phyloP scores from a whole-genome alignment of 2,888 invertebrate species.

The Aphidoletes aphidimyza region DNA sequence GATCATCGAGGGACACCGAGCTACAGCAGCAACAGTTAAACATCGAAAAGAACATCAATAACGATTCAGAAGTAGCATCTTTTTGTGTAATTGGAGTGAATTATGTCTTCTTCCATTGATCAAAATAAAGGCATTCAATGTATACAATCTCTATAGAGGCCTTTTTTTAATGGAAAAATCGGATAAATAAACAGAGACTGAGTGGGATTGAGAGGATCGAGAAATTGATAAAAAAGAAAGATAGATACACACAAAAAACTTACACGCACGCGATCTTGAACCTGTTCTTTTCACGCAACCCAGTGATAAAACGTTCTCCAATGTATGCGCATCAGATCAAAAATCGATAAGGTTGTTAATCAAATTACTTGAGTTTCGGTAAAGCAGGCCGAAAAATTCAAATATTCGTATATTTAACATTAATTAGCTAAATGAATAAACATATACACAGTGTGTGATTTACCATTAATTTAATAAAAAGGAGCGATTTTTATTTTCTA shows the following conservation, averaged over 20 bases:
- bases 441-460: no score
- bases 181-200: not conserved
- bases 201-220: not conserved
- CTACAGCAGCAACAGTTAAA: not conserved
- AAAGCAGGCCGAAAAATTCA: no score
- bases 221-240: not conserved
- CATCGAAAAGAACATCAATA: not conserved
- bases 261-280: not conserved
- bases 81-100: slow-evolving; percentile 33
- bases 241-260: no score
- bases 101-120: slow-evolving; percentile 2
- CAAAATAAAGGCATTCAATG: not conserved
- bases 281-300: not conserved
- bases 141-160: not conserved
- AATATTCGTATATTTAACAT: no score
- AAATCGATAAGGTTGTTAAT: not conserved
- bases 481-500: no score
- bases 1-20: not conserved
- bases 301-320: not conserved
- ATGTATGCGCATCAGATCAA: not conserved
- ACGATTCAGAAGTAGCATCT: slow-evolving; percentile 8
- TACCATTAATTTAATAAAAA: no score
- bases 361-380: no score
- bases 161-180: not conserved
- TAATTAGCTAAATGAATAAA: no score